Base-by-base conservation (phyloP, 2,888 invertebrate species). In the Clepsis dumicolana region DNA sequence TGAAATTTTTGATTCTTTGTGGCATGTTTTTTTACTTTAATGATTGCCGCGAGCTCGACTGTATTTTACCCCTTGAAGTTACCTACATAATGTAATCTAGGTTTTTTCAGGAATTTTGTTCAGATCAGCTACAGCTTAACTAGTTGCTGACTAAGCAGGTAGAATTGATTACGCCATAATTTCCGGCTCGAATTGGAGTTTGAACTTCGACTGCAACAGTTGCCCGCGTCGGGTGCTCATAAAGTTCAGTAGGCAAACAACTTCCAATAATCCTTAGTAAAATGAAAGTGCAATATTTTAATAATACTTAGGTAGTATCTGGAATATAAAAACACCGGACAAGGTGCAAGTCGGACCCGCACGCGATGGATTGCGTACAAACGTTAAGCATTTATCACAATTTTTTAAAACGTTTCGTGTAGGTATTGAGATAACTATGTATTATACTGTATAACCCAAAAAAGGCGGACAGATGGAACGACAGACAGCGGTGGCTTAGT, bases 1-100 rank as follows among this genome's bases (percentile, higher is more conserved):
- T 85, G 82, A 82, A 82, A 81, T 82, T 85, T 85, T 83, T 78
- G 66, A 69, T 74, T 72, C 74, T 74, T 59, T 68, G 41, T 24
- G 10, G 59, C 21, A 52, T 67, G 25, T 44, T 56, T 4, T 50
- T 14, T 62, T 16, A 57, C 21, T 41, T 29, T 50, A 57, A 44
- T 54, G 54, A 54, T 35, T 29, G 27, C 27, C n/a, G 29, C 52
- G 38, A 44, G n/a, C n/a, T 59, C 8, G 35, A 21, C 21, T 5
- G 18, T 27, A 54, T 10, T 18, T 27, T 54, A 52, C 25, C 1
- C n/a, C n/a, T 52, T 52, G 2, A 21, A 44, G 44, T 44, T 10
- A 7, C 18, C 10, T 18, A n/a, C n/a, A n/a, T n/a, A n/a, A n/a
- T n/a, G n/a, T n/a, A n/a, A n/a, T n/a, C n/a, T n/a, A n/a, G n/a